Evolutionary conservation across 2,888 invertebrate species (phyloP), one percentile per base, ranked within the genome.

Genomic region (Pollenia griseotomentosa): DNA sequence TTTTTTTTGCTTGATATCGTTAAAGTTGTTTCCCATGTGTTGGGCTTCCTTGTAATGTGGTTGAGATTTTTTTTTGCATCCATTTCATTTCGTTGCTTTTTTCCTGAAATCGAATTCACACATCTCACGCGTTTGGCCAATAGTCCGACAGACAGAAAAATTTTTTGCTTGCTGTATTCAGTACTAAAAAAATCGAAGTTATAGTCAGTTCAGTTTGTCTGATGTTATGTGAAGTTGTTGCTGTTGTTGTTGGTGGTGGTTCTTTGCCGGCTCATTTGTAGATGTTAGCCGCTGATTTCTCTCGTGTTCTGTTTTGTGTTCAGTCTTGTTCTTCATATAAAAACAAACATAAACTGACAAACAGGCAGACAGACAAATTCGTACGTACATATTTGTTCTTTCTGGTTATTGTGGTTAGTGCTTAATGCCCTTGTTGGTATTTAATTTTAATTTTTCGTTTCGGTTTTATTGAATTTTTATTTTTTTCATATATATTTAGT

Each of bases 391-490:
- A 53, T 77, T 77, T 73, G 73, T 73, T 61, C 33, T 48, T 77
- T 71, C 59, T 85, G 66, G 66, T 85, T 85, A 68, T 85, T 80
- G 83, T 83, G 82, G 81, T 80, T 71, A 80, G 66, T 85, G 81
- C 77, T 87, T 85, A 85, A 80, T 87, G 85, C 85, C 85, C 87
- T 87, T 85, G 83, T 85, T 87, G 83, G 85, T 85, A 85, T 85
- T 85, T 85, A 87, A 87, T 85, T 87, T 87, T 84, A 81, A 84
- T 74, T 83, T 87, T 87, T 85, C 83, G 85, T 85, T 87, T 87
- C 87, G 87, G 85, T 85, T 87, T 87, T 87, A 87, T 87, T 87
- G 87, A 87, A 87, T 87, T 87, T 87, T 79, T 83, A 70, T 77
- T 83, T 71, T 57, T 75, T 46, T 40, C 46, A 19, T 65, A 19